A percentile compares a stretch with the other conserved stretches of the same genome.
Conservation (phyloP, 2,888 invertebrate genomes). For the Ecliptopera silaceata region DNA sequence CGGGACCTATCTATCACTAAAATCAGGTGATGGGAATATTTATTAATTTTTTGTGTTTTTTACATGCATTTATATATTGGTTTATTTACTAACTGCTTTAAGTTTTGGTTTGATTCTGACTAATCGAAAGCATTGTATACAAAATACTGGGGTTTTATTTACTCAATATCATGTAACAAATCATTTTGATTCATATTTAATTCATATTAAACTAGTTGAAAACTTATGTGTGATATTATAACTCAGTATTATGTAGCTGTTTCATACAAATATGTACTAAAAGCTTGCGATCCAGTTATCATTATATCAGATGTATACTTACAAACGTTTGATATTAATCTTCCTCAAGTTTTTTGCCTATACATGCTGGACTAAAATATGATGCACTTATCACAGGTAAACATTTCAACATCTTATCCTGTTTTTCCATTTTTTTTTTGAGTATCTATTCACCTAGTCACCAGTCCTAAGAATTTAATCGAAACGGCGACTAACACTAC, state of each 20-base stretch:
- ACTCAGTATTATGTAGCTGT: no score
- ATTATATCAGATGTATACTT: background rate
- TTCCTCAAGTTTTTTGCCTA: slow-evolving; percentile 12
- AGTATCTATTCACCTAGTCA: no score
- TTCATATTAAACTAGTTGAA: no score
- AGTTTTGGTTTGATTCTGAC: slow-evolving; percentile 28
- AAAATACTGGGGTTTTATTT: background rate
- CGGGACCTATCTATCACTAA: slow-evolving; percentile 83
- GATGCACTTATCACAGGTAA: slow-evolving; percentile 16
- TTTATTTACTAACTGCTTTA: slow-evolving; percentile 33
- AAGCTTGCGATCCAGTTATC: background rate
- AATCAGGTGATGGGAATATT: slow-evolving; percentile 80
- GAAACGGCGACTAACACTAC: no score
- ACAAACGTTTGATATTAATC: background rate
- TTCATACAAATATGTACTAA: background rate
- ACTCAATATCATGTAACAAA: no score
- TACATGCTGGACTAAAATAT: slow-evolving; percentile 18
- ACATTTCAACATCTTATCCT: background rate
- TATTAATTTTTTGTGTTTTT: slow-evolving; percentile 65
- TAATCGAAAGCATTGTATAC: slow-evolving; percentile 7
- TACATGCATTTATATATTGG: slow-evolving; percentile 41
- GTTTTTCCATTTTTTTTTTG: background rate
- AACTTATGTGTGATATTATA: no score
- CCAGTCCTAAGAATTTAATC: no score
- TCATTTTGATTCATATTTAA: no score